phyloP scores from a whole-genome alignment of 2,888 invertebrate species.

The Sesamia inferens region DNA sequence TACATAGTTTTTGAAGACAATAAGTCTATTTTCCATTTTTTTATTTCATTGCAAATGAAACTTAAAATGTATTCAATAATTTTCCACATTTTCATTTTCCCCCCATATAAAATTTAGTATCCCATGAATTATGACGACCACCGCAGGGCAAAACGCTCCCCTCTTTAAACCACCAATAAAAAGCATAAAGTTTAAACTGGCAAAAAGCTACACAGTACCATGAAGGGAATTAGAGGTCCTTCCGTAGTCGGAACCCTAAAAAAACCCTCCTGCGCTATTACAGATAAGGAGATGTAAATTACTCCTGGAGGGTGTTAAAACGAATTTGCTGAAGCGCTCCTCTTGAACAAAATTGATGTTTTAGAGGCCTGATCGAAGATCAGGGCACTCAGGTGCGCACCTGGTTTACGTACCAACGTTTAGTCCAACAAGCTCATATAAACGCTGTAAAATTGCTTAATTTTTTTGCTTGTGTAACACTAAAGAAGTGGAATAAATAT shows the following conservation, averaged over 20 bases:
- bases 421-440: slow-evolving; percentile 40
- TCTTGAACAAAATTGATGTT: slow-evolving; percentile 85
- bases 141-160: slow-evolving; percentile 42
- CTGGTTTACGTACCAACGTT: slow-evolving; percentile 54
- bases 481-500: no score
- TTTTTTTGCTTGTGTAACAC: slow-evolving; percentile 5
- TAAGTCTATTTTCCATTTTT: slow-evolving; percentile 5
- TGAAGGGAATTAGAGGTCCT: slow-evolving; percentile 47
- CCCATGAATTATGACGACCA: slow-evolving; percentile 43
- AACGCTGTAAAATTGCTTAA: slow-evolving; percentile 45
- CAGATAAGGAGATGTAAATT: slow-evolving; percentile 88
- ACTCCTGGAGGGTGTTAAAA: slow-evolving; percentile 78
- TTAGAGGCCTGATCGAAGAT: slow-evolving; percentile 69
- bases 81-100: neutral
- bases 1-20: slow-evolving; percentile 4
- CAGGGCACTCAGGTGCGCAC: slow-evolving; percentile 45
- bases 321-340: slow-evolving; percentile 77
- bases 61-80: neutral
- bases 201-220: slow-evolving; percentile 37
- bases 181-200: slow-evolving; percentile 44
- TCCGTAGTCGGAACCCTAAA: slow-evolving; percentile 55
- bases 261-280: slow-evolving; percentile 76
- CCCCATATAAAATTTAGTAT: slow-evolving; percentile 29
- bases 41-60: slow-evolving; percentile 14
- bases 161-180: slow-evolving; percentile 47